Percentiles rank a stretch among this genome's conserved stretches.
phyloP scores from a whole-genome alignment of 2,797 vertebrate genomes.

The Prunella strophiata region DNA sequence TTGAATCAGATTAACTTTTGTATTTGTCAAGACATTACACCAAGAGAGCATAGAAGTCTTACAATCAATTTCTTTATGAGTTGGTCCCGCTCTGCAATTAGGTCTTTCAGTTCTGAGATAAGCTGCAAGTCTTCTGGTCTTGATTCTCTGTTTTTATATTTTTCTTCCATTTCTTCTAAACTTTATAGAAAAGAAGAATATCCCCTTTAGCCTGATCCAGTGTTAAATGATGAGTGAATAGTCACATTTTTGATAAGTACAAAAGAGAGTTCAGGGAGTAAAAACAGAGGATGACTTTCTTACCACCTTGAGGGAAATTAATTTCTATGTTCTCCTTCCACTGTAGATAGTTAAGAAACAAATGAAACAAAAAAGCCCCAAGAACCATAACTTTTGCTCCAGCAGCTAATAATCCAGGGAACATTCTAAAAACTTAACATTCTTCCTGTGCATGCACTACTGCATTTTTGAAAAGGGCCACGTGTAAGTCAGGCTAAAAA shows the following conservation, averaged over 20 bases:
- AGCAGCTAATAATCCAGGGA: not conserved
- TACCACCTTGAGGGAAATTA: not conserved
- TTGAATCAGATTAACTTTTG: not conserved
- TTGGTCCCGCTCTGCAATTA: constrained; percentile 93
- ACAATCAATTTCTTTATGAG: constrained; percentile 99
- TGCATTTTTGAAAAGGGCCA: not conserved
- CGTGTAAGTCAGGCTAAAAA: not conserved
- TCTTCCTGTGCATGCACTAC: not conserved
- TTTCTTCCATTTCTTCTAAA: constrained; percentile 96
- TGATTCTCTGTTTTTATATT: constrained; percentile 95
- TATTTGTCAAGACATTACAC: constrained; percentile 2
- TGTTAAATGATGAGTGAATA: not conserved
- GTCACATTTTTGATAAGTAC: not conserved
- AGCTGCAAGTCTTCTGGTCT: constrained; percentile 93
- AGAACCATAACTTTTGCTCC: not conserved
- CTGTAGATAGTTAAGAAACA: not conserved
- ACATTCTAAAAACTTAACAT: not conserved
- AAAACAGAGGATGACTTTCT: not conserved
- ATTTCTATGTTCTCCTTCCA: not conserved
- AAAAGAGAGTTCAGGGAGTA: not conserved
- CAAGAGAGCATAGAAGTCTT: constrained; percentile 72
- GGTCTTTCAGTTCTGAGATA: constrained; percentile 95
- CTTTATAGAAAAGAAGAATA: constrained; percentile 81
- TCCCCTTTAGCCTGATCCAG: constrained; percentile 60
- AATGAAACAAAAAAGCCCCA: not conserved